phyloP scores from a whole-genome alignment of 1,140 invertebrate species.

The Aphidius gifuensis region DNA sequence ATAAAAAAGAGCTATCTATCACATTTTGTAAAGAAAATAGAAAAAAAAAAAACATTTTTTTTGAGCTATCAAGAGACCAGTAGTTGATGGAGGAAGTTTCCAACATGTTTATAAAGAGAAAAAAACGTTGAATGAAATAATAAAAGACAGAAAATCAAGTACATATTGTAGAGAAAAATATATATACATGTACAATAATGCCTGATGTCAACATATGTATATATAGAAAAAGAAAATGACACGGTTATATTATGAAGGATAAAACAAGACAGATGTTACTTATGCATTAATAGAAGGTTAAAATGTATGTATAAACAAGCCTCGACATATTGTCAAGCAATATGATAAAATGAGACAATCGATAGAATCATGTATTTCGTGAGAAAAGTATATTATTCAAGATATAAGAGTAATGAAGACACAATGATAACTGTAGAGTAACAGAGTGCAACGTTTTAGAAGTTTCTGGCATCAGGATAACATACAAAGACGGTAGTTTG shows the following conservation, averaged over 20 bases:
- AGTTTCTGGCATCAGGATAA: constrained; percentile 50
- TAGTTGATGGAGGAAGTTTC: constrained; percentile 41
- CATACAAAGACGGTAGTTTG: constrained; percentile 35
- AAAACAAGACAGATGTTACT: constrained; percentile 11
- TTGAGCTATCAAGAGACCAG: constrained; percentile 50
- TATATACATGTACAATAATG: constrained; percentile 23
- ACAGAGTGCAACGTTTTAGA: constrained; percentile 52
- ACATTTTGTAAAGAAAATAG: too few relatives aligned
- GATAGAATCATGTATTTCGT: background rate
- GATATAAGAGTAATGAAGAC: constrained; percentile 39
- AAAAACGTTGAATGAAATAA: constrained; percentile 5
- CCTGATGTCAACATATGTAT: constrained; percentile 3
- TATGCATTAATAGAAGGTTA: too few relatives aligned
- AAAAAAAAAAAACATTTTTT: background rate
- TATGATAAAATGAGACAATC: too few relatives aligned
- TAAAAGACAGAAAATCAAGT: constrained; percentile 13
- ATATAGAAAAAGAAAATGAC: constrained; percentile 5
- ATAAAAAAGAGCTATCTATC: background rate
- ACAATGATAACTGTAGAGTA: constrained; percentile 41
- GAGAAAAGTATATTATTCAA: constrained; percentile 35
- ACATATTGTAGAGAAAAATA: background rate
- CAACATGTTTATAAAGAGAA: constrained; percentile 11
- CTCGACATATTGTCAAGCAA: too few relatives aligned
- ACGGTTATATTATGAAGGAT: constrained; percentile 9
- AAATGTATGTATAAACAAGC: too few relatives aligned